A percentile compares a stretch with the other conserved stretches of the same genome.
Conservation (phyloP, 2,113 vertebrate species). For the Amblyopsis rosae region DNA sequence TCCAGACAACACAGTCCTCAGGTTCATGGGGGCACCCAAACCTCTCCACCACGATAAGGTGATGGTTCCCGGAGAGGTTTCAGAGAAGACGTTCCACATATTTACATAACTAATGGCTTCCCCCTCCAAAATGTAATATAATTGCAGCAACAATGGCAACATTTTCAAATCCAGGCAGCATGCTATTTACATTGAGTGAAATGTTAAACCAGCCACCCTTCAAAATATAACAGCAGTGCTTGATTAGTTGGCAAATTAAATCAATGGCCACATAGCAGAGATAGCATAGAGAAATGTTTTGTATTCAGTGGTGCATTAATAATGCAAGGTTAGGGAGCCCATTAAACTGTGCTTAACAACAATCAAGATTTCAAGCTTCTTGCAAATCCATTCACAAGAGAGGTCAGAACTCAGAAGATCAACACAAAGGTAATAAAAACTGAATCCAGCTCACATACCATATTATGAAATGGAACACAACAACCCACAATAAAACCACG, state of each 20-base stretch:
- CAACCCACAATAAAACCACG: slow-evolving; percentile 24
- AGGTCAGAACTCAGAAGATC: slow-evolving; percentile 43
- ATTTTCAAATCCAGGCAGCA: too few species aligned
- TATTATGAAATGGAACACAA: slow-evolving; percentile 6
- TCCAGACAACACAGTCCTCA: too few species aligned
- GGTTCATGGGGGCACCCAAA: too few species aligned
- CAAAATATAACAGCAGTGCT: neutral
- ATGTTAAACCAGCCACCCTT: too few species aligned
- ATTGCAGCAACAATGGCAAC: too few species aligned
- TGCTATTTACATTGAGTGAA: too few species aligned
- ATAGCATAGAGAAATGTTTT: slow-evolving; percentile 21
- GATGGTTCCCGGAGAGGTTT: too few species aligned
- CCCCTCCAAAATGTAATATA: too few species aligned
- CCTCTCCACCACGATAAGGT: too few species aligned
- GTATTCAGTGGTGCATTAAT: slow-evolving; percentile 46
- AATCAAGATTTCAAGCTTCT: slow-evolving; percentile 44
- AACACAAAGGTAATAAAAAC: slow-evolving; percentile 37
- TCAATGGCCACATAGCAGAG: slow-evolving; percentile 1
- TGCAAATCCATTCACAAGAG: slow-evolving; percentile 37
- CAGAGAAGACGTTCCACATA: too few species aligned
- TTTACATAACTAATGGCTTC: too few species aligned
- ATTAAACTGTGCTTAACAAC: slow-evolving; percentile 47
- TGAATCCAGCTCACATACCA: slow-evolving; percentile 34
- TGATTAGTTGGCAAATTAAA: slow-evolving; percentile 2
- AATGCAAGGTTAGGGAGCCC: slow-evolving; percentile 43